These are phyloP conservation scores for Lycophotia porphyrea DNA, from an alignment of 2,888 invertebrate species.

Conservation along the genomic window DNA sequence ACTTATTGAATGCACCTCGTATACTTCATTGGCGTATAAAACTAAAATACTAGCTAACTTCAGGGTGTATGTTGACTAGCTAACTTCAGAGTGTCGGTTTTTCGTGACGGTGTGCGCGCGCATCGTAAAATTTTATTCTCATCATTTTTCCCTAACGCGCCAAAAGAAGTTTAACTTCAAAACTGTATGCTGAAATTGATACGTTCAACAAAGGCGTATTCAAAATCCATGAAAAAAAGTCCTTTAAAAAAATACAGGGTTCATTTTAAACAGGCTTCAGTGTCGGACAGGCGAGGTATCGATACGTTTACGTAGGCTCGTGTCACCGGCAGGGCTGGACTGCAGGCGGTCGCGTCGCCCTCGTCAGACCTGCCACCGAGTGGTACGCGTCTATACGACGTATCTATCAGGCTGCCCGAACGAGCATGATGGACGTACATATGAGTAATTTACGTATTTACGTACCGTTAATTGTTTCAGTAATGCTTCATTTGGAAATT, in stretches of 20 bases:
- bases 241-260: slow-evolving; percentile 4
- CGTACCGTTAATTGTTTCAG: not conserved
- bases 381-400: slow-evolving; percentile 23
- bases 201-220: not conserved
- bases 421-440: not conserved
- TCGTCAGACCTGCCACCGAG: slow-evolving; percentile 41
- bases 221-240: slow-evolving; percentile 22
- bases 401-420: not conserved
- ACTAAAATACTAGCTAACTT: no score
- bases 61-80: no score
- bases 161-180: no score
- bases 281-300: slow-evolving; percentile 40
- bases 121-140: no score
- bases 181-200: not conserved
- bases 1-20: no score
- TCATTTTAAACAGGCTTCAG: slow-evolving; percentile 42
- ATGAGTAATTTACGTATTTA: not conserved
- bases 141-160: no score
- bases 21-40: no score
- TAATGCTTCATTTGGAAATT: not conserved
- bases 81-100: no score
- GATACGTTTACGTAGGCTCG: slow-evolving; percentile 56
- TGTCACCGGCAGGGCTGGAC: slow-evolving; percentile 67
- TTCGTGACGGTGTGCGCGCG: no score
- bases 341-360: slow-evolving; percentile 59